Conservation (phyloP, 2,888 invertebrate species). For the Caradrina kadenii region DNA sequence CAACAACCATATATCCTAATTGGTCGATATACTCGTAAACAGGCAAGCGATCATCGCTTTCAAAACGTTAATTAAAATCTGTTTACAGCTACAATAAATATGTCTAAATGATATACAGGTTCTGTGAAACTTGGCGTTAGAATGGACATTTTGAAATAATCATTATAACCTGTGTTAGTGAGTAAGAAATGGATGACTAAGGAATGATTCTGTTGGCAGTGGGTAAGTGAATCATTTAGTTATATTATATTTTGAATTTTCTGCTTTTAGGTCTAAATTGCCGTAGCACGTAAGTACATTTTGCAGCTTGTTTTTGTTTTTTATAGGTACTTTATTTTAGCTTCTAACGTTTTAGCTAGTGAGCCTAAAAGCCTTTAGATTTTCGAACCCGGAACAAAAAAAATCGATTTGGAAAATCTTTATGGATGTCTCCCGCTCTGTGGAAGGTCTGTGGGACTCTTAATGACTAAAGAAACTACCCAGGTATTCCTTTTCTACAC, state of each 20-base stretch:
- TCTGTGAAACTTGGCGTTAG: slow-evolving; percentile 64
- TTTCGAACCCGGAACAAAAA: too few species aligned
- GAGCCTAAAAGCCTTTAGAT: too few species aligned
- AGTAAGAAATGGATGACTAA: neutral
- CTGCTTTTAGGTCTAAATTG: neutral
- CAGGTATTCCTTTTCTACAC: neutral
- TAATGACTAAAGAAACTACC: too few species aligned
- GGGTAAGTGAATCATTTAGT: neutral
- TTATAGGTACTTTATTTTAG: neutral
- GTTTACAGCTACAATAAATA: slow-evolving; percentile 85
- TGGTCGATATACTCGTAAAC: slow-evolving; percentile 70
- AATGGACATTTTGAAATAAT: slow-evolving; percentile 62
- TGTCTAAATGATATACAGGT: slow-evolving; percentile 79
- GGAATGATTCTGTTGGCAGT: neutral
- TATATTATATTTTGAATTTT: neutral
- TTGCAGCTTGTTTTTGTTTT: neutral
- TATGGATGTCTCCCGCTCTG: too few species aligned
- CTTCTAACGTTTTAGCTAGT: too few species aligned
- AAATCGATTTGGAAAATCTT: too few species aligned
- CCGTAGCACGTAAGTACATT: neutral
- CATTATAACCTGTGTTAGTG: slow-evolving; percentile 23
- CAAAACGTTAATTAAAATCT: slow-evolving; percentile 88
- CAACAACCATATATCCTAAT: slow-evolving; percentile 55
- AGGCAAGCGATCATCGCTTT: slow-evolving; percentile 79
- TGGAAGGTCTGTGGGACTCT: too few species aligned